phyloP scores from a whole-genome alignment of 2,113 vertebrate species.

The Ochotona curzoniae region DNA sequence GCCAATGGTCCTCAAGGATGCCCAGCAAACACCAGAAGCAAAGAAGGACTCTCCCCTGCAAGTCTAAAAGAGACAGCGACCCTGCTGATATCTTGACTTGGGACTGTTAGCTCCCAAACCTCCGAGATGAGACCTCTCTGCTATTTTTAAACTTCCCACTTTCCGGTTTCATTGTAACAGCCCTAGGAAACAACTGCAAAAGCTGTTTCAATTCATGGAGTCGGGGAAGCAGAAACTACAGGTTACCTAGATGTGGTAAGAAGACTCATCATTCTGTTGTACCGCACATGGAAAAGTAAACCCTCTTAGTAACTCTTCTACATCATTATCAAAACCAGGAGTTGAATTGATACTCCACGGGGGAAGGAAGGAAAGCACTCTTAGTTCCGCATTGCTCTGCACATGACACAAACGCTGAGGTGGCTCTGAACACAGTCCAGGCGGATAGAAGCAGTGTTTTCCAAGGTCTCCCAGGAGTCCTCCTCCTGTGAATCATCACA shows the following conservation, averaged over 20 bases:
- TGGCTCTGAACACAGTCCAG: background rate
- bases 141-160: background rate
- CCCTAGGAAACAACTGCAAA: background rate
- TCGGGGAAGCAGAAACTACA: background rate
- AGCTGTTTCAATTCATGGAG: background rate
- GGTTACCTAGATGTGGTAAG: background rate
- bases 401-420: background rate
- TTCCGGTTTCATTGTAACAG: background rate
- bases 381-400: background rate
- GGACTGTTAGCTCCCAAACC: background rate
- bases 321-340: background rate
- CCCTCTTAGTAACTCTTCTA: background rate
- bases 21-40: background rate
- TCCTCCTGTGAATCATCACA: slow-evolving; percentile 49
- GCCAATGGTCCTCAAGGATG: background rate
- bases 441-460: slow-evolving; percentile 8
- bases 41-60: background rate
- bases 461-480: slow-evolving; percentile 18
- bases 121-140: background rate
- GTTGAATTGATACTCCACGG: background rate
- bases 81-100: background rate
- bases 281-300: background rate
- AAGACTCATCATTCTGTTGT: background rate
- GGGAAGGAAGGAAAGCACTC: background rate
- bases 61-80: background rate